phyloP scores from a whole-genome alignment of 2,113 vertebrate genomes.

The Hoplias malabaricus region DNA sequence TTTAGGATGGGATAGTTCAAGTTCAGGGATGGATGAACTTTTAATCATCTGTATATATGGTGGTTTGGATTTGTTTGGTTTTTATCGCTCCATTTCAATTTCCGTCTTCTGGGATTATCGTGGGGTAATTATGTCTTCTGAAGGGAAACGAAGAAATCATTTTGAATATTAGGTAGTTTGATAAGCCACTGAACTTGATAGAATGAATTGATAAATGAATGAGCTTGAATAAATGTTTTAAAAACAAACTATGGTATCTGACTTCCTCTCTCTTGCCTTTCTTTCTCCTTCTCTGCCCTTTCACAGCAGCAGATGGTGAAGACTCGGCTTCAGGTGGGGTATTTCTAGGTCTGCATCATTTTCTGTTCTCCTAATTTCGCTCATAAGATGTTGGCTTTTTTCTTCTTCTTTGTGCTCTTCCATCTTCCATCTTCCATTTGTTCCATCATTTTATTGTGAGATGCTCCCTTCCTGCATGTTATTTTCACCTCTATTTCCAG shows the following conservation, averaged over 20 bases:
- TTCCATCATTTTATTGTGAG: conserved; percentile 30
- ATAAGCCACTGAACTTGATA: conserved; percentile 9
- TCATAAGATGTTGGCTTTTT: conserved; percentile 6
- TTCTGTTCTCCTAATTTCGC: conserved; percentile 39
- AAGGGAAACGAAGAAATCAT: not conserved
- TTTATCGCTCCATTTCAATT: conserved; percentile 12
- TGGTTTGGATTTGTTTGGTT: conserved; percentile 18
- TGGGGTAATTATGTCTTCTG: conserved; percentile 8
- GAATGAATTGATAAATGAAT: not conserved
- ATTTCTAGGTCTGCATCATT: conserved; percentile 64
- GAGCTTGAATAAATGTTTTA: not conserved
- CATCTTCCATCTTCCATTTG: too few relatives aligned
- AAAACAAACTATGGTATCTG: conserved; percentile 49
- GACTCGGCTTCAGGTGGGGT: conserved; percentile 76
- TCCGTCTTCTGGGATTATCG: not conserved
- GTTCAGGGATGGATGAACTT: conserved; percentile 10
- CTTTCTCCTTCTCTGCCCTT: not conserved
- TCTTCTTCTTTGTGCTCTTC: not conserved
- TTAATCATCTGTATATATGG: conserved; percentile 16
- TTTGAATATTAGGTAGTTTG: conserved; percentile 25
- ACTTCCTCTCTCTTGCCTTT: conserved; percentile 26
- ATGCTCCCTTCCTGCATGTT: conserved; percentile 9
- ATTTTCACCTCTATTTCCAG: conserved; percentile 1
- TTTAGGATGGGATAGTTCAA: conserved; percentile 15
- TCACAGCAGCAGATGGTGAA: conserved; percentile 76